Evolutionary conservation across 2,113 vertebrate species (phyloP), one percentile per base, ranked within the genome.

Genomic region (Phasianus colchicus): DNA sequence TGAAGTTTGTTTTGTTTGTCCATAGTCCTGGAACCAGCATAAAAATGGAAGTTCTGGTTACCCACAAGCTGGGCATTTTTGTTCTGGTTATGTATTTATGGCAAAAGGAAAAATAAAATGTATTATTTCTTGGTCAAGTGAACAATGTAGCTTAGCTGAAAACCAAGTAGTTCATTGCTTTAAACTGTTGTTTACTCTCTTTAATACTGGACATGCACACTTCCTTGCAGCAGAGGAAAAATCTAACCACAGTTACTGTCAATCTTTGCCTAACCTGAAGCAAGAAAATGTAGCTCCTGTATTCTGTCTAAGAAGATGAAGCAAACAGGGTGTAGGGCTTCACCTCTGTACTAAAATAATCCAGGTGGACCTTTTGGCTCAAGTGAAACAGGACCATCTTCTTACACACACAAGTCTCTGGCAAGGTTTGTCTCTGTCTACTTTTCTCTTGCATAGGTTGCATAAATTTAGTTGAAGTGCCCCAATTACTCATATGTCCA

Each of bases 1-100:
- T 89, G 67, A 80, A 78, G 34, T 86, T 86, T 19, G 77, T 67
- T 81, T 82, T 87, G 15, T 78, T 95, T 94, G 58, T 75, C 72
- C 40, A 30, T 72, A 43, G 36, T 34, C 77, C 73, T 86, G 76
- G 58, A 88, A 88, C 30, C 10, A 38, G 80, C 92, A 81, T 64
- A 60, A 89, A 92, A 63, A 83, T 38, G 11, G 82, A 87, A 84
- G 14, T n/a, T 67, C 80, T 55, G 24, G 32, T 79, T 85, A 76
- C 87, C 14, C 19, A 15, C 52, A 86, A 82, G 34, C 38, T 65
- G n/a, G 93, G n/a, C 13, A 21, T 13, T 5, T 54, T 72, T 55
- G 61, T 60, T 20, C 36, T 92, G 57, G 13, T 58, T 89, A 79
- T 76, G 11, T 61, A 76, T 66, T 89, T 89, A 70, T 50, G 55